phyloP scores from a whole-genome alignment of 2,797 vertebrate species.

The Myiotriccus ornatus region DNA sequence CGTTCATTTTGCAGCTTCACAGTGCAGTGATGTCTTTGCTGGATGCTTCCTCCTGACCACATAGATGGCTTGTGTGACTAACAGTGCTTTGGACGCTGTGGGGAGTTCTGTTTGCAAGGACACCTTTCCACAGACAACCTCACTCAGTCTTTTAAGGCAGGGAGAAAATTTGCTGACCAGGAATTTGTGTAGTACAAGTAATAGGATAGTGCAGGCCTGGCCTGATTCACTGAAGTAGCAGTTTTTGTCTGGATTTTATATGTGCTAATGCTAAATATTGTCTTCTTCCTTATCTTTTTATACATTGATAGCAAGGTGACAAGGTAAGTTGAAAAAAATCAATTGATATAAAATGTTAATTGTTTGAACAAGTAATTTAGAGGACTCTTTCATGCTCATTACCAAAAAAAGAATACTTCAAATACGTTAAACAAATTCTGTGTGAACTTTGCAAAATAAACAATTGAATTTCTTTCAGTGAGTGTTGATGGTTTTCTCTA shows the following conservation, averaged over 20 bases:
- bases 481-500: background rate
- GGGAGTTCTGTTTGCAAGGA: background rate
- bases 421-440: background rate
- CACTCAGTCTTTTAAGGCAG: background rate
- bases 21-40: background rate
- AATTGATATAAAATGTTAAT: background rate
- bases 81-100: background rate
- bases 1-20: background rate
- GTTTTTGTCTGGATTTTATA: background rate
- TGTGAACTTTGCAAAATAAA: background rate
- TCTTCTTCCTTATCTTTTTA: background rate
- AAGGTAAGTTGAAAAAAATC: background rate
- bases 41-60: background rate
- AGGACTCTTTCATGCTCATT: background rate
- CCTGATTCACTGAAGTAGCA: background rate
- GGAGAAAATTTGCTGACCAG: background rate
- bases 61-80: fast-evolving
- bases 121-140: background rate
- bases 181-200: background rate
- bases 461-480: background rate
- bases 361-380: background rate
- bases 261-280: background rate
- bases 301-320: background rate
- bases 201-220: background rate
- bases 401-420: background rate